A percentile compares a stretch with the other conserved stretches of the same genome.
These are phyloP conservation scores for Tauraco hartlaubi DNA, from an alignment of 2,797 vertebrate species.

Conservation along the genomic window DNA sequence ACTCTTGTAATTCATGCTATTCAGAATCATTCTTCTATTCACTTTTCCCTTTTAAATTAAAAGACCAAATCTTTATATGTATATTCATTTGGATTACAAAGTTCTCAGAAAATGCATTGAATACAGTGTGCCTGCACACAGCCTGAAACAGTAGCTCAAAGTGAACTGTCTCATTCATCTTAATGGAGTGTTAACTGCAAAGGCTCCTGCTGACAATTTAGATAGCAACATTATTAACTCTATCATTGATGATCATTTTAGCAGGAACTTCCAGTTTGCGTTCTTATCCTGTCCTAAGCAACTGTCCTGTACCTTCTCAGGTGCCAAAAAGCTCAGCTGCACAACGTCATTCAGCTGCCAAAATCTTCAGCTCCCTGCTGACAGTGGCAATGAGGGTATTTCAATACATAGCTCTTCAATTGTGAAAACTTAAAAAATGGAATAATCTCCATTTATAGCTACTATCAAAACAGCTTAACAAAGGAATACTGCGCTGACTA, in stretches of 20 bases:
- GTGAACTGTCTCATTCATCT: conserved; percentile 40
- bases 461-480: background rate
- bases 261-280: conserved; percentile 4
- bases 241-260: background rate
- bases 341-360: background rate
- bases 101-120: background rate
- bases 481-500: background rate
- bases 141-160: conserved; percentile 21
- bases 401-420: background rate
- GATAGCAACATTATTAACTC: conserved; percentile 35
- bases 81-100: background rate
- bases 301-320: conserved; percentile 3
- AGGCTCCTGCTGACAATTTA: conserved; percentile 16
- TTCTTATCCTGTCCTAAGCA: background rate
- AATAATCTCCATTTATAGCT: background rate
- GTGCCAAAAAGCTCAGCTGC: conserved; percentile 63
- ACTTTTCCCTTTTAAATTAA: background rate
- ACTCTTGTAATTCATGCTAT: background rate
- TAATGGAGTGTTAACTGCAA: conserved; percentile 19
- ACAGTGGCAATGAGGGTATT: conserved; percentile 9
- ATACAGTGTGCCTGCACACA: background rate
- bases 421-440: background rate
- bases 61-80: background rate
- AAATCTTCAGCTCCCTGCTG: conserved; percentile 32
- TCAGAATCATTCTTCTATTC: background rate